phyloP scores from a whole-genome alignment of 1,140 invertebrate genomes.

The Trypoxylus dichotomus region DNA sequence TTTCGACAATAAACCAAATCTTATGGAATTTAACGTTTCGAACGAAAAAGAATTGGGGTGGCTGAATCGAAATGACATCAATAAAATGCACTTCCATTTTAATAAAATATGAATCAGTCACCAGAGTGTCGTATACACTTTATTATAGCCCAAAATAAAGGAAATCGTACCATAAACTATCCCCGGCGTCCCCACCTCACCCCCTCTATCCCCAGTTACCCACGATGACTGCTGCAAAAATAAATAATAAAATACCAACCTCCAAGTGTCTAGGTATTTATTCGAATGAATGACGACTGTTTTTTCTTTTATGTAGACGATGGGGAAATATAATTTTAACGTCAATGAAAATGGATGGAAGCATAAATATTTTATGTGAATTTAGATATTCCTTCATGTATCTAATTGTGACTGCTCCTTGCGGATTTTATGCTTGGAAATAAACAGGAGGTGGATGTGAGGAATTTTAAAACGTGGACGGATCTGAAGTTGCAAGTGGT shows the following conservation, averaged over 20 bases:
- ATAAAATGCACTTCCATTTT: slow-evolving; percentile 26
- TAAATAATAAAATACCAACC: slow-evolving; percentile 39
- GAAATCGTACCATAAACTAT: slow-evolving; percentile 39
- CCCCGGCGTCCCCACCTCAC: background rate
- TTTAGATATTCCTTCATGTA: slow-evolving; percentile 25
- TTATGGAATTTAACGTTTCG: background rate
- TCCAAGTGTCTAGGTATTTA: slow-evolving; percentile 44
- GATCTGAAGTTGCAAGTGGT: no score
- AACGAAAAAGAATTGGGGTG: background rate
- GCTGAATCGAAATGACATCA: background rate
- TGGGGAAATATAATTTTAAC: slow-evolving; percentile 33
- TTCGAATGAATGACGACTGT: slow-evolving; percentile 42
- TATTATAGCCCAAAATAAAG: slow-evolving; percentile 43
- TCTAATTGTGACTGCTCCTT: background rate
- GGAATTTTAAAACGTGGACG: background rate
- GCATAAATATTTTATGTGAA: slow-evolving; percentile 36
- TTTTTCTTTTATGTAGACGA: slow-evolving; percentile 37
- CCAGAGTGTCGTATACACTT: slow-evolving; percentile 41
- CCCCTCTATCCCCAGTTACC: background rate
- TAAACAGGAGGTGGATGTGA: background rate
- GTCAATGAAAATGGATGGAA: slow-evolving; percentile 37
- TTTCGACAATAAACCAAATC: background rate
- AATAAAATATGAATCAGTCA: slow-evolving; percentile 43
- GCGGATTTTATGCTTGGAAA: background rate
- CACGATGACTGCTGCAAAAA: slow-evolving; percentile 18